These are phyloP conservation scores for Poicephalus gulielmi DNA, from an alignment of 2,113 vertebrate species.

Conservation along the genomic window DNA sequence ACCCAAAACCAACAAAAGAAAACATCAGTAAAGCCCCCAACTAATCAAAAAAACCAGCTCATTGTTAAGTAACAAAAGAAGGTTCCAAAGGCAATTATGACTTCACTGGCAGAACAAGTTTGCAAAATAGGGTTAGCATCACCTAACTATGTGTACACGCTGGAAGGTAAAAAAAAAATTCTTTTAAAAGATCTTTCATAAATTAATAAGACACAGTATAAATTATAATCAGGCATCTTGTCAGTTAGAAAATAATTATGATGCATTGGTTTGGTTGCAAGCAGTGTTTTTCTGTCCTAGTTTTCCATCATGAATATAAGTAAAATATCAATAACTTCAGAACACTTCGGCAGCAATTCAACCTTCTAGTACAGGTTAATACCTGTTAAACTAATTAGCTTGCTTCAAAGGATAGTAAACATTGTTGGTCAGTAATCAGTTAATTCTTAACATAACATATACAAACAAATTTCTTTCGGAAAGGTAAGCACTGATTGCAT, in stretches of 20 bases:
- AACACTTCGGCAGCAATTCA: neutral
- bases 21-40: neutral
- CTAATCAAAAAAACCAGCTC: accelerated
- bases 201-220: neutral
- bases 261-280: neutral
- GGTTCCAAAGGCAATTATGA: neutral
- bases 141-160: neutral
- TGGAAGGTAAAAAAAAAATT: neutral
- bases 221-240: neutral
- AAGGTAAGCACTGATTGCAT: neutral
- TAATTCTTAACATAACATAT: neutral
- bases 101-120: neutral
- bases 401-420: neutral
- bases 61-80: neutral
- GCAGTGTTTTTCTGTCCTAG: neutral
- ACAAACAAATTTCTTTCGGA: neutral
- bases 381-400: neutral
- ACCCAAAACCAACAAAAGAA: neutral
- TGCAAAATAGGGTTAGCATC: neutral
- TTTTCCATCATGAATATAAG: neutral
- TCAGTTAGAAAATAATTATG: slow-evolving; percentile 36
- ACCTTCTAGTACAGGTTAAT: neutral
- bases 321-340: neutral
- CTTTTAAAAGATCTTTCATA: neutral
- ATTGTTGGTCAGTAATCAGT: neutral